Conservation (phyloP, 1,140 invertebrate genomes). For the Watersipora subatra region DNA sequence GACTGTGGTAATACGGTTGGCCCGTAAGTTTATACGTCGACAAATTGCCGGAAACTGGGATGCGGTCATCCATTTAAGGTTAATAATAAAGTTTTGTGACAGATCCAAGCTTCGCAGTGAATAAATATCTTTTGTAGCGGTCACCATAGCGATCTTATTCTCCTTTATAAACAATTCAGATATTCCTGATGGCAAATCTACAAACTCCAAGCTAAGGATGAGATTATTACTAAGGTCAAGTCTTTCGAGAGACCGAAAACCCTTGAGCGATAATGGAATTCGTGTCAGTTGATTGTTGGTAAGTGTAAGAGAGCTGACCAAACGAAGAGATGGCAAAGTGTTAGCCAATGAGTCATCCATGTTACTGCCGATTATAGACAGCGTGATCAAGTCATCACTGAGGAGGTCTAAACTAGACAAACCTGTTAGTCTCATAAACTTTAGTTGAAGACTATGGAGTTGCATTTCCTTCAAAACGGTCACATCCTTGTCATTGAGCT, state of each 20-base stretch:
- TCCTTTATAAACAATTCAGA: neutral
- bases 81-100: neutral
- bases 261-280: neutral
- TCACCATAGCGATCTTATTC: neutral
- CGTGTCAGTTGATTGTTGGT: neutral
- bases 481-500: neutral
- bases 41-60: neutral
- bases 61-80: neutral
- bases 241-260: neutral
- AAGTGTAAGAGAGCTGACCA: neutral
- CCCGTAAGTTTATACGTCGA: neutral
- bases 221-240: neutral
- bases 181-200: neutral
- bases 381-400: too few species aligned
- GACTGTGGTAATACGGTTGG: neutral
- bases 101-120: neutral
- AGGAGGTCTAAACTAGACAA: too few species aligned
- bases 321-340: too few species aligned
- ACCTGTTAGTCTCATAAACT: too few species aligned
- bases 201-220: neutral
- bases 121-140: neutral
- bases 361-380: too few species aligned
- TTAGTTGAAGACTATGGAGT: neutral
- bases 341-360: too few species aligned
- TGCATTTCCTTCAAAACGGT: neutral